Evolutionary conservation across 2,888 invertebrate species (phyloP).

Genomic region (Leptura quadrifasciata): DNA sequence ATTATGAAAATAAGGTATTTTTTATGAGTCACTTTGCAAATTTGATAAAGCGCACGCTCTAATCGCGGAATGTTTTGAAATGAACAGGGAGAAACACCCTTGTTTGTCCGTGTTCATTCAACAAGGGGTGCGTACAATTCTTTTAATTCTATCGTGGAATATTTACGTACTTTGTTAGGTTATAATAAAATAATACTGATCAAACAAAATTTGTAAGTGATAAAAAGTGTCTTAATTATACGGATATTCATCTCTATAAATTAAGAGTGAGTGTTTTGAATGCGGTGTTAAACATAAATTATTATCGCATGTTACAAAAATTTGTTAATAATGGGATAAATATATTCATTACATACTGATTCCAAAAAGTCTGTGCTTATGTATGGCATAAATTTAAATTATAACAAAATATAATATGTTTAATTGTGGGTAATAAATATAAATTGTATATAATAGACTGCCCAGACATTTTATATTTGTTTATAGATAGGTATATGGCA

Average conservation of each 20-base stretch:
- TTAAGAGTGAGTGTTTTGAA: constrained; percentile 35
- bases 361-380: too few species aligned
- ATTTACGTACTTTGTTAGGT: constrained; percentile 40
- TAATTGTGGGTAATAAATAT: too few species aligned
- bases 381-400: too few species aligned
- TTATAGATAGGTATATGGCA: neutral
- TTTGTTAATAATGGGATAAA: constrained; percentile 3
- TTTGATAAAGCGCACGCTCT: constrained; percentile 64
- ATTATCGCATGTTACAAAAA: neutral
- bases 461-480: neutral
- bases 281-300: neutral
- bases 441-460: neutral
- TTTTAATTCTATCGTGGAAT: constrained; percentile 44
- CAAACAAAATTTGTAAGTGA: constrained; percentile 19
- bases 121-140: constrained; percentile 60
- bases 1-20: neutral
- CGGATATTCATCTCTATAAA: constrained; percentile 13
- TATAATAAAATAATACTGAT: constrained; percentile 19
- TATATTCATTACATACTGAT: neutral
- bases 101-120: constrained; percentile 64
- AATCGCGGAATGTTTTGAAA: constrained; percentile 65
- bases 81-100: constrained; percentile 68
- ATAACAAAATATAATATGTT: too few species aligned
- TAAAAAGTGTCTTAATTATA: constrained; percentile 35
- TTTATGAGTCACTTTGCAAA: constrained; percentile 46